Evolutionary conservation across 2,113 vertebrate species (phyloP).

Genomic region (Heterochromis multidens): DNA sequence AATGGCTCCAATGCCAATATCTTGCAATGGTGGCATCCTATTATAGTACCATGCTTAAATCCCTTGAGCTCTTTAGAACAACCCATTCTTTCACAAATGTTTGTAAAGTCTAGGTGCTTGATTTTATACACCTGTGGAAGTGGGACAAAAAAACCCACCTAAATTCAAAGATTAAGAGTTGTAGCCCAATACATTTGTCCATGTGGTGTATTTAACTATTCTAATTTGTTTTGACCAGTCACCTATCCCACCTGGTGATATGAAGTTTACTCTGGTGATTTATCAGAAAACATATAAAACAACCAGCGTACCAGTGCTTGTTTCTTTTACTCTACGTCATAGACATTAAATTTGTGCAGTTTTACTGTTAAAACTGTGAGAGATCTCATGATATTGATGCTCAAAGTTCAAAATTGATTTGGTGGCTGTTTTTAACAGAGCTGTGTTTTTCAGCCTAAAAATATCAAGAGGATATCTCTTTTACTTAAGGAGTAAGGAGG

Average conservation of each 20-base stretch:
- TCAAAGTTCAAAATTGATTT: not conserved
- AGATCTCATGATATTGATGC: not conserved
- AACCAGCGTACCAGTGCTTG: no score
- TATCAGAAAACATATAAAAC: no score
- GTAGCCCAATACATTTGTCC: accelerated
- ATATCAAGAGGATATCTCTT: not conserved
- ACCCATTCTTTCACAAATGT: no score
- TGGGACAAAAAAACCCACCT: no score
- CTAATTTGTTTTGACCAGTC: not conserved
- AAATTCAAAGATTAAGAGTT: not conserved
- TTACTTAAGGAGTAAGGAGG: not conserved
- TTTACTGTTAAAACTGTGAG: not conserved
- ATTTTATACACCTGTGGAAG: no score
- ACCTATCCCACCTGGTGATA: no score
- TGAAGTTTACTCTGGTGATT: no score
- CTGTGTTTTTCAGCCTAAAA: not conserved
- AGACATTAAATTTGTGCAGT: not conserved
- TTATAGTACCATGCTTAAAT: no score
- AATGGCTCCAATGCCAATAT: no score
- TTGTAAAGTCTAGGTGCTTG: no score
- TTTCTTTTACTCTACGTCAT: not conserved
- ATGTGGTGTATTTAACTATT: not conserved
- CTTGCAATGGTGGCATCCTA: no score
- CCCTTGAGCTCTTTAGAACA: no score
- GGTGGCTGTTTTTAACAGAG: not conserved